Conservation (phyloP, 2,888 invertebrate genomes). For the Hirudinaria manillensis region DNA sequence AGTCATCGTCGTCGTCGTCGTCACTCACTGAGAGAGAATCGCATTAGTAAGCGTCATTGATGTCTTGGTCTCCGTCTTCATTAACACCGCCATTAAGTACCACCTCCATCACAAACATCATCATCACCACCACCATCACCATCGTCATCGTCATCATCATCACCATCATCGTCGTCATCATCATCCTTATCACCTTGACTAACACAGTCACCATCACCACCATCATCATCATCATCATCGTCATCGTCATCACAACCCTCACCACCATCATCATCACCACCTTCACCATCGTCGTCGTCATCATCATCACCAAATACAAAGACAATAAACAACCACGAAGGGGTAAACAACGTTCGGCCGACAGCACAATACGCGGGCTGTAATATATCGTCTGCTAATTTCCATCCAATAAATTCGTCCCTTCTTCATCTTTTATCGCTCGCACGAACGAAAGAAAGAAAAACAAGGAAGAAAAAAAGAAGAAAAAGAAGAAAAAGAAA, state of each 20-base stretch:
- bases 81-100: conserved; percentile 20
- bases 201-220: conserved; percentile 3
- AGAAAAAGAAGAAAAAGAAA: background rate
- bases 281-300: conserved; percentile 18
- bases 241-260: conserved; percentile 29
- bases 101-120: conserved; percentile 27
- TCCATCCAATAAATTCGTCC: no score
- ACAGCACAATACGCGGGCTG: no score
- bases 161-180: conserved; percentile 19
- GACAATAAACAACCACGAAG: no score
- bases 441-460: background rate
- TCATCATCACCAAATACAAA: background rate
- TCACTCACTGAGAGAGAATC: no score
- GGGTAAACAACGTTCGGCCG: no score
- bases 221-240: conserved; percentile 31
- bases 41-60: background rate
- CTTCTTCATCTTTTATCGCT: no score
- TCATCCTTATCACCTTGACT: conserved; percentile 6
- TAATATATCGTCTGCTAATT: no score
- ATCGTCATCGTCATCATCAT: conserved; percentile 13
- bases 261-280: conserved; percentile 27
- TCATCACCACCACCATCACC: conserved; percentile 29
- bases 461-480: background rate
- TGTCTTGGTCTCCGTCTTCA: conserved; percentile 16
- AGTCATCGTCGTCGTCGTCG: no score